Base-by-base conservation (phyloP, 1,140 invertebrate genomes). In the Aplysia californica region DNA sequence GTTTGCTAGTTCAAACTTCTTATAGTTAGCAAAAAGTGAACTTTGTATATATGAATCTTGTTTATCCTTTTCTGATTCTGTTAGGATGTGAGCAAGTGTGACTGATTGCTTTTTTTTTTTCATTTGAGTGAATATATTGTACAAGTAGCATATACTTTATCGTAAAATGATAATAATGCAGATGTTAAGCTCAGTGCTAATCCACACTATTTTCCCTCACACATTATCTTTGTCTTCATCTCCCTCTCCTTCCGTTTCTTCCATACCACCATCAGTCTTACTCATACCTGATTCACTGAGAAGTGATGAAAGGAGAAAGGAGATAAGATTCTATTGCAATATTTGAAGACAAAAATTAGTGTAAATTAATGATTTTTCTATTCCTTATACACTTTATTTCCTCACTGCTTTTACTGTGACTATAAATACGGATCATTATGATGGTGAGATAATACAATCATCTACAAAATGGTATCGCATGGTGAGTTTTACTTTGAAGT, bases 211-310 rank as follows among this genome's bases (percentile, higher is more conserved):
- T 5, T 41, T 26, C 15, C 36, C 5, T 41, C 23, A 6, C 39
- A n/a, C 21, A 6, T 65, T 50, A 10, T 66, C 21, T 41, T 26
- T 20, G 59, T 50, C 59, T 65, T 50, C 20, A 61, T 74, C 71
- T 59, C 36, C 56, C 44, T 59, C 59, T 59, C 15, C 71, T 39
- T 39, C 71, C 64, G 35, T 39, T 36, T 61, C 71, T 75, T 65
- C 58, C 58, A 41, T 75, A 33, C 44, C 41, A 23, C 39, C n/a
- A 23, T 29, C 29, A 15, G 18, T 21, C 6, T 38, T 33, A 6
- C n/a, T 59, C 6, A 0, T 36, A 36, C 15, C 10, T 61, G 58
- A 18, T 61, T 6, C 6, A 61, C 26, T 10, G 6, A 50, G n/a
- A 10, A 50, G 44, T 26, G 10, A 61, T 6, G 10, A 61, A 21